Conservation (phyloP, 2,797 vertebrate genomes). For the Phrynocephalus vlangalii region DNA sequence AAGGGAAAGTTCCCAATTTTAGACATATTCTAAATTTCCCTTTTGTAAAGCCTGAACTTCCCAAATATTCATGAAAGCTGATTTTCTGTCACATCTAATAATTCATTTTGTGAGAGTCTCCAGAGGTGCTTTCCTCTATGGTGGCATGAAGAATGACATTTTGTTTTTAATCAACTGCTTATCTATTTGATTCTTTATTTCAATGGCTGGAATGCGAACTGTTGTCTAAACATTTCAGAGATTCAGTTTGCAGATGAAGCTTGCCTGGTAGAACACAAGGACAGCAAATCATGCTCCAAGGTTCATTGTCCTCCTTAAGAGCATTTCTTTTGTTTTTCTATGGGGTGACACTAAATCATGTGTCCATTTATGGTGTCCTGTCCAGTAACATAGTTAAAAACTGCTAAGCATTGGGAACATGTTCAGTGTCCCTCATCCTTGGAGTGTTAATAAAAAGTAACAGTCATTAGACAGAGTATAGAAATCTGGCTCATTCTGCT, state of each 20-base stretch:
- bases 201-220: conserved; percentile 74
- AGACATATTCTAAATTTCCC: too few species aligned
- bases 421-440: too few species aligned
- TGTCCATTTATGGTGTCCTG: too few species aligned
- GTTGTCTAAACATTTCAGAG: conserved; percentile 75
- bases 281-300: conserved; percentile 81
- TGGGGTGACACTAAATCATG: background rate
- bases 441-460: too few species aligned
- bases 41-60: background rate
- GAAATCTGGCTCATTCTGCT: too few species aligned
- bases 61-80: conserved; percentile 65
- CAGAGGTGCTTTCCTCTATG: conserved; percentile 68
- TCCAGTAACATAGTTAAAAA: too few species aligned
- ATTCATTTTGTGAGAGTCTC: conserved; percentile 76
- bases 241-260: conserved; percentile 84
- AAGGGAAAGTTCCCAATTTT: too few species aligned
- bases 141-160: conserved; percentile 71
- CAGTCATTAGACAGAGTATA: too few species aligned
- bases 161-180: conserved; percentile 73
- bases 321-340: conserved; percentile 15
- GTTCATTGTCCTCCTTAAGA: conserved; percentile 72
- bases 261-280: conserved; percentile 70
- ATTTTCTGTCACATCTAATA: conserved; percentile 80
- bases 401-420: too few species aligned
- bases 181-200: conserved; percentile 74